Evolutionary conservation across 2,113 vertebrate species (phyloP).

Genomic region (Tringa solitaria): DNA sequence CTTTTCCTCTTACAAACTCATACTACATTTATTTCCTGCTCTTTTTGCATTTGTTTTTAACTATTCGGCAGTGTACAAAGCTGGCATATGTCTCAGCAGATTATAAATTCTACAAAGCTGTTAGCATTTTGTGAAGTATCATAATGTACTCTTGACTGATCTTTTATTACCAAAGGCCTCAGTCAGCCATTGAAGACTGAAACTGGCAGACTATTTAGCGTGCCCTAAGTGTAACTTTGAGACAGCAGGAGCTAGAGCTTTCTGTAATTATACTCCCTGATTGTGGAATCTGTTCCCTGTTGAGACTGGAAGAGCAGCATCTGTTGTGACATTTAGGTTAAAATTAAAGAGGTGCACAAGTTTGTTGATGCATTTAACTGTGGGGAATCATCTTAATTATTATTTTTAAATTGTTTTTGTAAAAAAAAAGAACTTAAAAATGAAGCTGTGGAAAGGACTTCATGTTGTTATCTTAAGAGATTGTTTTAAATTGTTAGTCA

Average conservation of each 20-base stretch:
- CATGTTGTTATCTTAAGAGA: not conserved
- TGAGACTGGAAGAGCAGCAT: conserved; percentile 75
- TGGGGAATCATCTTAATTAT: conserved; percentile 48
- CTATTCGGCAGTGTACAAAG: conserved; percentile 20
- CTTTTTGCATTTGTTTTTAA: conserved; percentile 30
- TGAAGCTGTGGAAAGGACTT: not conserved
- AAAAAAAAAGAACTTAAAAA: not conserved
- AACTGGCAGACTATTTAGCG: conserved; percentile 70
- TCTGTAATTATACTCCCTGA: conserved; percentile 77
- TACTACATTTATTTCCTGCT: not conserved
- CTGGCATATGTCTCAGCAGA: conserved; percentile 61
- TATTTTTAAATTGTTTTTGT: conserved; percentile 15
- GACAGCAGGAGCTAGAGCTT: conserved; percentile 73
- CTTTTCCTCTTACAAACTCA: not conserved
- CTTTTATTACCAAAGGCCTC: conserved; percentile 76
- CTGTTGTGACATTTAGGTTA: conserved; percentile 76
- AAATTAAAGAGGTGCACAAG: conserved; percentile 68
- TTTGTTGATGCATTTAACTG: conserved; percentile 64
- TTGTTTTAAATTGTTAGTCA: not conserved
- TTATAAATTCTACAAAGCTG: conserved; percentile 72
- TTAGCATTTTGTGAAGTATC: conserved; percentile 64
- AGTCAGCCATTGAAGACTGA: conserved; percentile 68
- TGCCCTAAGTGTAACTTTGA: conserved; percentile 74
- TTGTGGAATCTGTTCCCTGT: conserved; percentile 75
- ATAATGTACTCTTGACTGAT: conserved; percentile 74